These are phyloP conservation scores for Sorex maritimensis DNA, from an alignment of 2,797 vertebrate species.

Conservation along the genomic window DNA sequence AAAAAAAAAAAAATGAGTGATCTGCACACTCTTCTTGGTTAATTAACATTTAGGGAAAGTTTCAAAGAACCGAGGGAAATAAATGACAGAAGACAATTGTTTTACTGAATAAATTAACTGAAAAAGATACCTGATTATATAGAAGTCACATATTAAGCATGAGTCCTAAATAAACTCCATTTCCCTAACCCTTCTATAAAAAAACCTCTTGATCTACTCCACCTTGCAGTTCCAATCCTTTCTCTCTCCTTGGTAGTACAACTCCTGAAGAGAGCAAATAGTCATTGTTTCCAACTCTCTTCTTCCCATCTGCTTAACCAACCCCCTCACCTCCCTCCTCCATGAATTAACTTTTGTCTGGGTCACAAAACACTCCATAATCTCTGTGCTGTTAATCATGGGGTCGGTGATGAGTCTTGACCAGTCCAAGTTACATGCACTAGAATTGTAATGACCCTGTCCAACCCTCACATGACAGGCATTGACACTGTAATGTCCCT, in stretches of 20 bases:
- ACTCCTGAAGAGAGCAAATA: not conserved
- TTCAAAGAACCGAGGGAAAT: slow-evolving; percentile 49
- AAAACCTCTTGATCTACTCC: not conserved
- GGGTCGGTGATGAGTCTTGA: not conserved
- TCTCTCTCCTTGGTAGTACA: slow-evolving; percentile 21
- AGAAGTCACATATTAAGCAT: not conserved
- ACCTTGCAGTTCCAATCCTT: not conserved
- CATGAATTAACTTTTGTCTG: not conserved
- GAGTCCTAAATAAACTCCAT: slow-evolving; percentile 10
- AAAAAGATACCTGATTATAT: not conserved
- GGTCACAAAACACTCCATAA: not conserved
- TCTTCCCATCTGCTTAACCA: not conserved
- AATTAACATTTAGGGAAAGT: not conserved
- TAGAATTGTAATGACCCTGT: no score
- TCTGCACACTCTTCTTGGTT: not conserved
- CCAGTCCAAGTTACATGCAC: no score
- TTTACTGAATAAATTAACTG: slow-evolving; percentile 32
- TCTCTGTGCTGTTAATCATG: not conserved
- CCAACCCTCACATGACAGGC: no score
- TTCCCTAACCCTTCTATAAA: not conserved
- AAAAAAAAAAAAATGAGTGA: not conserved
- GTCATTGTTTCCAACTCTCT: not conserved
- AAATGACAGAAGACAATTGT: not conserved
- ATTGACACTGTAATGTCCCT: no score
- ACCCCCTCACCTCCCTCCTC: not conserved